Conservation (phyloP, 2,113 vertebrate genomes). For the Phaethornis superciliosus region DNA sequence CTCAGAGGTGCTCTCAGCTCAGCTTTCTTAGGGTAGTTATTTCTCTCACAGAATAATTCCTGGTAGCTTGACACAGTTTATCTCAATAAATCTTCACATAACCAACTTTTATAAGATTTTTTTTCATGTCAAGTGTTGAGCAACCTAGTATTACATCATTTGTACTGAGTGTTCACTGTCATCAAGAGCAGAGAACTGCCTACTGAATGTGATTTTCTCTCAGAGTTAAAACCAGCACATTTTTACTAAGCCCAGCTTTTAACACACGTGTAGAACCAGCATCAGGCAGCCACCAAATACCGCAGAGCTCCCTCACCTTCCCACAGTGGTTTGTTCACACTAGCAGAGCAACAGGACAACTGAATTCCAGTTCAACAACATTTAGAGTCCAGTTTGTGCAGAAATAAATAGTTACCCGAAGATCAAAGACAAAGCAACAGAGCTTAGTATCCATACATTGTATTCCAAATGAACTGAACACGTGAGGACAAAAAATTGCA, state of each 20-base stretch:
- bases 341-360: background rate
- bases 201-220: background rate
- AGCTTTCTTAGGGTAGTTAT: background rate
- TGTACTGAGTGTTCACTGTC: background rate
- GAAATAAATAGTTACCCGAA: background rate
- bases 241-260: background rate
- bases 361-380: background rate
- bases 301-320: background rate
- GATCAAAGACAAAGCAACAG: background rate
- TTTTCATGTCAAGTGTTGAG: background rate
- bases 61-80: background rate
- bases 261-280: fast-evolving
- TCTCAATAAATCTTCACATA: conserved; percentile 13
- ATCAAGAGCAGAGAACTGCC: background rate
- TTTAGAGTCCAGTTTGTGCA: background rate
- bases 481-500: background rate
- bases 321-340: background rate
- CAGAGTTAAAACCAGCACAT: background rate
- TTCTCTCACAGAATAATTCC: background rate
- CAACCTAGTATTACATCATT: background rate
- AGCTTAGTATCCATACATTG: background rate
- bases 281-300: background rate
- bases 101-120: background rate
- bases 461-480: background rate
- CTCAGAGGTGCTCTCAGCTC: background rate